Evolutionary conservation across 2,113 vertebrate species (phyloP).

Genomic region (Tetrax tetrax): DNA sequence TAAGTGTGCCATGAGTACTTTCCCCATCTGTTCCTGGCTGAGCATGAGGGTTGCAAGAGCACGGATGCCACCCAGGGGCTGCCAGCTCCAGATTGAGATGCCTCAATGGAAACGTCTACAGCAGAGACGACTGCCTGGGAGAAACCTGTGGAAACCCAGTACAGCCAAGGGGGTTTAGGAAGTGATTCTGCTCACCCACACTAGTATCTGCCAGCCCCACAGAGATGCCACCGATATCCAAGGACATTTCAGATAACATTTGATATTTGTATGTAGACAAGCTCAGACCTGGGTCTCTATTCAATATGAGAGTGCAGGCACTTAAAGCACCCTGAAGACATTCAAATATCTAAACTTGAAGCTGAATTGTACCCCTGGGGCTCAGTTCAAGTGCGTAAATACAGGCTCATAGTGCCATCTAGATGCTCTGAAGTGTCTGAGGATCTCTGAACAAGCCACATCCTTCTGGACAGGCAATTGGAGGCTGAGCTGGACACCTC

Average conservation of each 20-base stretch:
- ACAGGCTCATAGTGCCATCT: slow-evolving; percentile 14
- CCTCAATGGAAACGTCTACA: not conserved
- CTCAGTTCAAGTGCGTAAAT: not conserved
- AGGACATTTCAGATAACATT: not conserved
- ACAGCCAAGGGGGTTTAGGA: not conserved
- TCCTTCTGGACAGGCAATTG: not conserved
- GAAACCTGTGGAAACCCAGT: not conserved
- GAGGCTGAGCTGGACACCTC: not conserved
- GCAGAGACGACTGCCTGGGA: not conserved
- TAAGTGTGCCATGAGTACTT: not conserved
- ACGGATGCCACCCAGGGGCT: fast-evolving
- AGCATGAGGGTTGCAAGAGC: fast-evolving
- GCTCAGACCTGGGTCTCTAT: not conserved
- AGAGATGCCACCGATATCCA: not conserved
- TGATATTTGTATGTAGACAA: not conserved
- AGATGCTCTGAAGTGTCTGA: not conserved
- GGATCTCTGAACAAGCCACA: not conserved
- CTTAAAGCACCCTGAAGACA: not conserved
- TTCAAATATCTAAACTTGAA: not conserved
- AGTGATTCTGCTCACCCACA: not conserved
- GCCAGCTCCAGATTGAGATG: not conserved
- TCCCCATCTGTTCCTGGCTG: not conserved
- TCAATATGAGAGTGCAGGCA: not conserved
- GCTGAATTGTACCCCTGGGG: not conserved
- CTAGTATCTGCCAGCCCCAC: not conserved